Conservation (phyloP, 2,113 vertebrate species). For the Eleginops maclovinus region DNA sequence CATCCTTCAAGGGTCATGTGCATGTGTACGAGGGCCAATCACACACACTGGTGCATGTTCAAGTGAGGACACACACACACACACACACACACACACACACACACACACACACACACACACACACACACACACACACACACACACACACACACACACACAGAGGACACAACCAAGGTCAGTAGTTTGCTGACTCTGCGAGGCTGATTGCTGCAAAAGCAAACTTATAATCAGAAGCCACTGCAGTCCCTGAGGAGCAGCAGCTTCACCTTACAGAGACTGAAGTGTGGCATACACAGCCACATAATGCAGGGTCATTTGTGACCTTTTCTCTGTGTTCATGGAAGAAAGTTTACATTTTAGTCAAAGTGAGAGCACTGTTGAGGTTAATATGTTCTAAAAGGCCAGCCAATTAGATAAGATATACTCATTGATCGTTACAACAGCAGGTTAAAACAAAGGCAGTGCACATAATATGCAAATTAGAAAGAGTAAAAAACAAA, state of each 20-base stretch:
- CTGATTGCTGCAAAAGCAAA: conserved; percentile 67
- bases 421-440: no score
- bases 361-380: no score
- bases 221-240: conserved; percentile 63
- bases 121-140: background rate
- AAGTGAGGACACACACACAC: background rate
- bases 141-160: conserved; percentile 5
- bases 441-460: no score
- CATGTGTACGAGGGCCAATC: conserved; percentile 10
- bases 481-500: no score
- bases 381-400: no score
- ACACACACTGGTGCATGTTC: conserved; percentile 15
- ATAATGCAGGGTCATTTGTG: no score
- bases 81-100: background rate
- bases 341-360: no score
- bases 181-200: conserved; percentile 66
- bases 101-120: conserved; percentile 19
- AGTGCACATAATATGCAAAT: no score
- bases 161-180: conserved; percentile 64
- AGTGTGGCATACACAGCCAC: no score
- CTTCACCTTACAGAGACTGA: conserved; percentile 40
- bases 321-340: no score
- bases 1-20: background rate
- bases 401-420: no score
- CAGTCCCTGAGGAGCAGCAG: conserved; percentile 50